Base-by-base conservation (phyloP, 1,140 invertebrate species). In the Atopsyche davidsoni region DNA sequence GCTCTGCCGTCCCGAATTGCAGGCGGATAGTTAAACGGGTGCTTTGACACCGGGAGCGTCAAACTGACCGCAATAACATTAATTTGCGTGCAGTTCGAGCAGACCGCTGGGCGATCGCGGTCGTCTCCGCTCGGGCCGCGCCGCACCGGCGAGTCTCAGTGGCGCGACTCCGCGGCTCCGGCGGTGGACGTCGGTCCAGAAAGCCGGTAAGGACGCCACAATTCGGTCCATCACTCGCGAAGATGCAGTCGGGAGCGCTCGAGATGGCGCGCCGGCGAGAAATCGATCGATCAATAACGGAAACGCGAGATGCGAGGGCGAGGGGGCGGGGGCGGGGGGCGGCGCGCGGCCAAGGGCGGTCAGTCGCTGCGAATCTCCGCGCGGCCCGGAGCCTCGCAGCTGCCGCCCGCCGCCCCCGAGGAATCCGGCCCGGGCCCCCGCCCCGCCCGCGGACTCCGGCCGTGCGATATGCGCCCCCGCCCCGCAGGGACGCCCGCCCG, bases 391-490 rank as follows among this genome's bases (percentile, higher is more conserved):
- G 16, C 22, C 36, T 62, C 64, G 67, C 67, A 69, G 66, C 69
- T 69, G 69, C 66, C 66, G 65, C 67, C 67, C 65, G n/a, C 22
- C 16, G 9, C 22, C 23, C 11, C 39, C 23, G 38, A 21, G 46
- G 46, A 48, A 39, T 39, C 24, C 46, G 24, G 46, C 28, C 36
- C 34, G 34, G 46, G 10, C 43, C 17, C 31, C 23, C 9, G 16
- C 32, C n/a, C 32, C 32, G 32, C 11, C 16, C 21, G 25, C 34
- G 47, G 39, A 50, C 35, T 34, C 67, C 66, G 66, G 68, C 66
- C 70, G 67, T 69, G 66, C 65, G n/a, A n/a, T n/a, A n/a, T n/a
- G n/a, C n/a, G n/a, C n/a, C n/a, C 67, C 66, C 67, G 68, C 66
- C 70, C 67, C 69, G 66, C 65, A 68, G 67, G 64, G 61, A 60